Evolutionary conservation across 2,113 vertebrate genomes (phyloP).

Genomic region (Origma solitaria): DNA sequence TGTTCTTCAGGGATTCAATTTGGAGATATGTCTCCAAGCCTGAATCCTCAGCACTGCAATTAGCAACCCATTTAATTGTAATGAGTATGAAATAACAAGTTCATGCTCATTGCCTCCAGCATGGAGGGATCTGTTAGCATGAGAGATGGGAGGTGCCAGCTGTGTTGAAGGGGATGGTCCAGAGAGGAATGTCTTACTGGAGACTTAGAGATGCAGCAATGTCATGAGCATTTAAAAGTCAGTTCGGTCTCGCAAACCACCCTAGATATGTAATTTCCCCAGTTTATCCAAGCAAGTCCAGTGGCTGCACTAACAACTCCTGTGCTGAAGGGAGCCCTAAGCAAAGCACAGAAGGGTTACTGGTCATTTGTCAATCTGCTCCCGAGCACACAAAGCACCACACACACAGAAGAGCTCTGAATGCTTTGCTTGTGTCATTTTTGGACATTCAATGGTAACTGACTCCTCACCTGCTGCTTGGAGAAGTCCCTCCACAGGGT

Average conservation of each 20-base stretch:
- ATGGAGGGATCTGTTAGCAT: neutral
- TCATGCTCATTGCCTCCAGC: neutral
- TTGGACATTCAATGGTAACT: neutral
- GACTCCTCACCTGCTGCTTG: neutral
- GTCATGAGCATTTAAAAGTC: neutral
- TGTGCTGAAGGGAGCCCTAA: neutral
- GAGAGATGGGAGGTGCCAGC: neutral
- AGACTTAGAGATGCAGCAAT: neutral
- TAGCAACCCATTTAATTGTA: neutral
- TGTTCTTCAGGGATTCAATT: neutral
- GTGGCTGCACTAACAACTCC: neutral
- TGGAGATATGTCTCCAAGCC: neutral
- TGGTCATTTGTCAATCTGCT: neutral
- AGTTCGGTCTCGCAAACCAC: neutral
- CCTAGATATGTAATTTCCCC: neutral
- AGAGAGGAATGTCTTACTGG: neutral
- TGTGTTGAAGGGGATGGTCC: neutral
- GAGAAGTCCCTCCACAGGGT: neutral
- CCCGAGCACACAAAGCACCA: neutral
- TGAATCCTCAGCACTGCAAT: neutral
- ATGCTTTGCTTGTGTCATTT: neutral
- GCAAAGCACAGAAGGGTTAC: neutral
- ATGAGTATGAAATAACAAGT: neutral
- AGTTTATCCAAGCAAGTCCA: neutral
- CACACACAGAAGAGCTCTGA: neutral